Base-by-base conservation (phyloP, 2,888 invertebrate genomes). In the Heliconius sara region DNA sequence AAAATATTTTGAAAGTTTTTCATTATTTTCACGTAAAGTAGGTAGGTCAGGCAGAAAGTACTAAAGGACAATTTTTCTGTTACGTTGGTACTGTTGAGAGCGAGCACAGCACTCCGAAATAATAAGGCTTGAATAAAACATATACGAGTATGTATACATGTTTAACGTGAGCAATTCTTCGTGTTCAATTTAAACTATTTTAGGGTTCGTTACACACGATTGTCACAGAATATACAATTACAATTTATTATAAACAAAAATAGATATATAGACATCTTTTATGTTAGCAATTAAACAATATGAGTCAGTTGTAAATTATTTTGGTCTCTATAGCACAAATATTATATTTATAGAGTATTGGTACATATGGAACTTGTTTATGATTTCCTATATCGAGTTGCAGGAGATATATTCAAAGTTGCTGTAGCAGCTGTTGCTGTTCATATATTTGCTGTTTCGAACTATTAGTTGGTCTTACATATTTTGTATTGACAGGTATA, bases 341-440 rank as follows among this genome's bases (percentile, higher is more conserved):
- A 72, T 79, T 65, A 72, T 76, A 76, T 72, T 78, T 73, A 75
- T 60, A 74, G 73, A 60, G 68, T 43, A 70, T 74, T 74, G 67
- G 73, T 25, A 25, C 67, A 80, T 70, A 77, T 39, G 60, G 43
- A 66, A 67, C 68, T 80, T 73, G 77, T 80, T 77, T 80, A 80
- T 68, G 80, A 77, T 74, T 80, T 80, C 80, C 80, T 74, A 77
- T 77, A 74, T 75, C 60, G 77, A 70, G 70, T 70, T 77, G 68
- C 75, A 19, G 65, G 75, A 75, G 75, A 75, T 75, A 75, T 75
- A 75, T 75, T 47, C 75, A 75, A 47, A 77, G 70, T 68, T 70
- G 39, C 19, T 39, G 43, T 60, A 60, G 68, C 60, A 70, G 70
- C 77, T 70, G 77, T 77, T 77, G 22, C 27, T 27, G 47, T 66